These are phyloP conservation scores for Rhinoptilus africanus DNA, from an alignment of 2,113 vertebrate species.

Conservation along the genomic window DNA sequence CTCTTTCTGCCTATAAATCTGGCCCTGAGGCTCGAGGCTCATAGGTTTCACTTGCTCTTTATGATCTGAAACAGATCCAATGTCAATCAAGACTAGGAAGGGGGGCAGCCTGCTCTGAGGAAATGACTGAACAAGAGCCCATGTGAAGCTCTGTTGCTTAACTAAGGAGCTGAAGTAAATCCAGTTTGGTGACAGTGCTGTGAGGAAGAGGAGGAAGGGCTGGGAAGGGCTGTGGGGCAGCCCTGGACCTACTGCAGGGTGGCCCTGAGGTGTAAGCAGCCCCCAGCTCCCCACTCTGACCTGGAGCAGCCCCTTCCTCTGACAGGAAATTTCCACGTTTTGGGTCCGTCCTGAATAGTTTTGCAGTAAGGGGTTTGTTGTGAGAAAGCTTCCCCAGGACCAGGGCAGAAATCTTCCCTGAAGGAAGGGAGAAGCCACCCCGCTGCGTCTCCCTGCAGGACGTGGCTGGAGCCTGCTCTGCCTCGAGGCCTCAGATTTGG, in stretches of 20 bases:
- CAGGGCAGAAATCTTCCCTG: not conserved
- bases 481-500: not conserved
- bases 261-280: not conserved
- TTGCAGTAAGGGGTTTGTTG: not conserved
- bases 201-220: not conserved
- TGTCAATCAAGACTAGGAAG: slow-evolving; percentile 24
- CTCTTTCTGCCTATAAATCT: slow-evolving; percentile 53
- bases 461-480: not conserved
- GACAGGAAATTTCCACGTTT: not conserved
- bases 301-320: not conserved
- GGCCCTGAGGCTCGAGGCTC: slow-evolving; percentile 1
- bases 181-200: not conserved
- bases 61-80: slow-evolving; percentile 19
- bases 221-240: not conserved
- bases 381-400: not conserved
- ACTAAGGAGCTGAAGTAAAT: not conserved
- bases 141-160: not conserved
- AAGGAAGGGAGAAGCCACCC: not conserved
- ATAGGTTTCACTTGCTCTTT: not conserved
- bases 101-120: not conserved
- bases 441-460: no score
- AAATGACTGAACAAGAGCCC: not conserved
- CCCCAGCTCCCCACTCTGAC: not conserved
- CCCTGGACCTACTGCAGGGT: no score
- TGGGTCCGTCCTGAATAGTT: not conserved